Evolutionary conservation across 2,888 invertebrate genomes (phyloP).

Genomic region (Ophioninae sp.): DNA sequence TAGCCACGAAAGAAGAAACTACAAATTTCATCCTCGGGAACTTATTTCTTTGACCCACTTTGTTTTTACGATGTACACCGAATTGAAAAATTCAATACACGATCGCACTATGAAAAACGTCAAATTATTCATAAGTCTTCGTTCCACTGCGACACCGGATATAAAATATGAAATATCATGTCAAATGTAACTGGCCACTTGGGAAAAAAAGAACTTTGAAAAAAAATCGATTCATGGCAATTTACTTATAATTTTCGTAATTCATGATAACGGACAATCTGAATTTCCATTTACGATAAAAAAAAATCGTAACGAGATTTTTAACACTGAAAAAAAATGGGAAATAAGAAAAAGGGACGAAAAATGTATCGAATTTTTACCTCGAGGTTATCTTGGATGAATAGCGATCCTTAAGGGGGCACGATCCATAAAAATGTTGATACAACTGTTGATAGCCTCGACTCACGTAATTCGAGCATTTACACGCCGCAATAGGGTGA

Average conservation of each 20-base stretch:
- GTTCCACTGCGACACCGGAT: background rate
- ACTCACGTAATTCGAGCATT: background rate
- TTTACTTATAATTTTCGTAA: too few species aligned
- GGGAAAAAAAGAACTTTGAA: background rate
- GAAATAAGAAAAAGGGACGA: too few species aligned
- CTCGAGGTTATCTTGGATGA: background rate
- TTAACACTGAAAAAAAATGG: too few species aligned
- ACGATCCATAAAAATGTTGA: too few species aligned
- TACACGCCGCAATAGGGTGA: background rate
- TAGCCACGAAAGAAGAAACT: background rate
- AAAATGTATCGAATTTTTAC: too few species aligned
- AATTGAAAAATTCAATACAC: background rate
- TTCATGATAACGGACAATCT: too few species aligned
- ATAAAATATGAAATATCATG: background rate
- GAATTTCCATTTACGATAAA: too few species aligned
- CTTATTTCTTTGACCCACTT: background rate
- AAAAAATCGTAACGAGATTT: too few species aligned
- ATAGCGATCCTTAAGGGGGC: too few species aligned
- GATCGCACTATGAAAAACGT: background rate
- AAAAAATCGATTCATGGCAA: too few species aligned
- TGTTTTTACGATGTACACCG: background rate
- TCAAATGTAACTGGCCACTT: background rate
- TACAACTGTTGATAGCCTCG: too few species aligned
- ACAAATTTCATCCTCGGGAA: background rate
- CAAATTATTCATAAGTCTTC: constrained; percentile 2